A percentile compares a stretch with the other conserved stretches of the same genome.
phyloP scores from a whole-genome alignment of 2,888 invertebrate genomes.

The Protodeltote pygarga region DNA sequence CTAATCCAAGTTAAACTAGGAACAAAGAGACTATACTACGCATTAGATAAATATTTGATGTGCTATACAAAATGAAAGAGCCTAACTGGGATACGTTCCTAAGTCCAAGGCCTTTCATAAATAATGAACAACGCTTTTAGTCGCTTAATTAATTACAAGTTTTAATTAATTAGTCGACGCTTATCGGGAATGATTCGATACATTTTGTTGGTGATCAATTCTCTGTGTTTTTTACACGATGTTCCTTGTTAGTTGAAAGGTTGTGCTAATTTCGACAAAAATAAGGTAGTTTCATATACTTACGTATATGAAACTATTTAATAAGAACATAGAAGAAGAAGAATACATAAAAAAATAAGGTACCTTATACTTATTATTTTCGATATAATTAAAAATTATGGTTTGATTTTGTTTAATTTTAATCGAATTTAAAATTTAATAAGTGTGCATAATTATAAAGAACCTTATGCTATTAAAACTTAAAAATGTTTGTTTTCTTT shows the following conservation, averaged over 20 bases:
- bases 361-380: too few species aligned
- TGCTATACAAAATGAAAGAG: constrained; percentile 17
- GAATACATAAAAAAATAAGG: too few species aligned
- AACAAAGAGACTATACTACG: constrained; percentile 38
- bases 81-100: background rate
- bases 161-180: constrained; percentile 45
- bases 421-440: too few species aligned
- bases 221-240: constrained; percentile 18
- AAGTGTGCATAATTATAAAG: too few species aligned
- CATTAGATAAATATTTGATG: constrained; percentile 36
- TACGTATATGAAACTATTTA: too few species aligned
- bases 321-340: too few species aligned
- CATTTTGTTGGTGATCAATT: constrained; percentile 28
- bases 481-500: too few species aligned
- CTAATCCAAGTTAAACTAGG: too few species aligned
- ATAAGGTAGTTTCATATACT: background rate
- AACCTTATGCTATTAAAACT: too few species aligned
- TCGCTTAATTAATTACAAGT: constrained; percentile 40
- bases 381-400: too few species aligned
- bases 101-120: constrained; percentile 35
- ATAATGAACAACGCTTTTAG: constrained; percentile 48
- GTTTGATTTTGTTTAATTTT: too few species aligned
- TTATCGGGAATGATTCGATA: constrained; percentile 39
- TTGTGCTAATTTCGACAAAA: background rate
- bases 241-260: background rate